These are phyloP conservation scores for Lepidostoma basale DNA, from an alignment of 1,140 invertebrate species.

Conservation along the genomic window DNA sequence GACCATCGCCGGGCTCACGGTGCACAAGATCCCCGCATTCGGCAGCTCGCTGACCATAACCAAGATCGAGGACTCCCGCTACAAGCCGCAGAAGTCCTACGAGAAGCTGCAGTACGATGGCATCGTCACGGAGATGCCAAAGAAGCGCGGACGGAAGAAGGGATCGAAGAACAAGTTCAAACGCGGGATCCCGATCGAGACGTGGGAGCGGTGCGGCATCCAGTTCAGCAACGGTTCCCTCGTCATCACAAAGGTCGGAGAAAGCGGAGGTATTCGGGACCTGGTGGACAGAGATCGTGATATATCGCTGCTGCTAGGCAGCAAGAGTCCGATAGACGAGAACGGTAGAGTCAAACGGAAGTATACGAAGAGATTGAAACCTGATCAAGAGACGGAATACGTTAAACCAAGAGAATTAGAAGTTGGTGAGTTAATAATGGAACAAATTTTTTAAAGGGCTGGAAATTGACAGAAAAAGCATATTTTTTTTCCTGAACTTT, in stretches of 20 bases:
- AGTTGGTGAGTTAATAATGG: too few species aligned
- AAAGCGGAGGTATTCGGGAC: not conserved
- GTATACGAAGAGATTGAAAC: slow-evolving; percentile 29
- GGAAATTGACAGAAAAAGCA: too few species aligned
- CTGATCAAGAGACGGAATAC: not conserved
- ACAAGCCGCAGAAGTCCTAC: not conserved
- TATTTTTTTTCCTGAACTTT: too few species aligned
- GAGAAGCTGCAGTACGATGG: not conserved
- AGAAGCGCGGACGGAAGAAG: slow-evolving; percentile 29
- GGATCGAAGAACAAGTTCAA: slow-evolving; percentile 36
- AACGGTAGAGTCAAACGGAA: slow-evolving; percentile 22
- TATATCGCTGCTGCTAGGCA: not conserved
- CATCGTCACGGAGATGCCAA: slow-evolving; percentile 6
- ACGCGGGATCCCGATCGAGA: slow-evolving; percentile 21
- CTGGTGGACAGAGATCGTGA: not conserved
- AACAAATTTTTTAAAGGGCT: too few species aligned
- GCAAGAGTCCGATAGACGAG: not conserved
- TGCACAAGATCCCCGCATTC: slow-evolving; percentile 32
- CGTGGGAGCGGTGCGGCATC: slow-evolving; percentile 13
- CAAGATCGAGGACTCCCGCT: slow-evolving; percentile 7
- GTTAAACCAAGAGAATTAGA: too few species aligned
- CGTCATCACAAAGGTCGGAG: slow-evolving; percentile 10
- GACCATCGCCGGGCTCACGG: not conserved
- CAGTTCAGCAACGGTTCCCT: slow-evolving; percentile 16
- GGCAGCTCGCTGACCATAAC: slow-evolving; percentile 17